These are phyloP conservation scores for Agrilus cyanescens DNA, from an alignment of 2,888 invertebrate genomes.

Conservation along the genomic window DNA sequence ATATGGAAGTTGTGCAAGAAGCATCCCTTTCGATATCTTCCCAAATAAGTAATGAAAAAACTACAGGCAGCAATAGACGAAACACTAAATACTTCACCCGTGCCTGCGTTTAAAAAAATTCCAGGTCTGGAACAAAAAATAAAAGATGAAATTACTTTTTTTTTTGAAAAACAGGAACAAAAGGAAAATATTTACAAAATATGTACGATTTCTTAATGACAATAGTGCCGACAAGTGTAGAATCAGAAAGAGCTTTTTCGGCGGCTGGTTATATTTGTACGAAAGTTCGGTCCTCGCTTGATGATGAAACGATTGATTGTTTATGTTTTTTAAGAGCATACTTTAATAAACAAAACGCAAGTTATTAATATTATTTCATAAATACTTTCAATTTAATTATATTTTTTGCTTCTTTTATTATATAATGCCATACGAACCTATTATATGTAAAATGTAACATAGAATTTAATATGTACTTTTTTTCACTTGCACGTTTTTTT, in stretches of 20 bases:
- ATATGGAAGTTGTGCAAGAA: constrained; percentile 6
- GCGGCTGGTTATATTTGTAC: too few species aligned
- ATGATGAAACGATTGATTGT: background rate
- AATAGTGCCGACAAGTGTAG: constrained; percentile 7
- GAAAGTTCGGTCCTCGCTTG: too few species aligned
- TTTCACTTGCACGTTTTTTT: too few species aligned
- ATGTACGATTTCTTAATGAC: constrained; percentile 8
- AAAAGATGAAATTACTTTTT: constrained; percentile 9
- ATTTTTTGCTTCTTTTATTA: too few species aligned
- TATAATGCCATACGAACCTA: constrained; percentile 7
- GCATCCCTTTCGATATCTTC: too few species aligned
- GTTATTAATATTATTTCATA: constrained; percentile 9
- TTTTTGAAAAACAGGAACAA: constrained; percentile 8
- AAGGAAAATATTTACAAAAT: too few species aligned
- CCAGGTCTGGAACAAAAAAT: constrained; percentile 9
- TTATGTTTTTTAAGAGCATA: constrained; percentile 9
- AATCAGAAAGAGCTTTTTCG: too few species aligned
- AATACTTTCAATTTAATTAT: too few species aligned
- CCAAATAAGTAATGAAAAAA: too few species aligned
- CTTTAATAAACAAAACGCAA: constrained; percentile 9
- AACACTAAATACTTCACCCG: too few species aligned
- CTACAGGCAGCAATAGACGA: too few species aligned
- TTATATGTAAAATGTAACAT: constrained; percentile 6
- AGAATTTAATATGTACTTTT: too few species aligned
- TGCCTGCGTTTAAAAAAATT: constrained; percentile 9